Conservation (phyloP, 2,888 invertebrate genomes). For the Acronicta aceris region DNA sequence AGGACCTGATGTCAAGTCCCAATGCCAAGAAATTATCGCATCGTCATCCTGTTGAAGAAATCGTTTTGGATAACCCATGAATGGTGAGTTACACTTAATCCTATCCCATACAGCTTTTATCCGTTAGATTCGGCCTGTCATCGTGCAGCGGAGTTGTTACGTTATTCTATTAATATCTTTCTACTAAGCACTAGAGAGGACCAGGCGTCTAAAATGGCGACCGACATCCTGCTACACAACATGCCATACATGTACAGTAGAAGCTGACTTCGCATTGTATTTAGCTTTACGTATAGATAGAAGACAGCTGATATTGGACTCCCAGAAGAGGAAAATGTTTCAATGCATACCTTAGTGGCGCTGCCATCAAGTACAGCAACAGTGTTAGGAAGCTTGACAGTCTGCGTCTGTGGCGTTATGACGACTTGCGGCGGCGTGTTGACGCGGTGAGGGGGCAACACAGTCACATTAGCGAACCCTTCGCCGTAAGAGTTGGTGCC, state of each 20-base stretch:
- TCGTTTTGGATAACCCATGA: background rate
- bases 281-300: no score
- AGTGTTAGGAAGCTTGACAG: slow-evolving; percentile 96
- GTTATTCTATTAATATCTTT: no score
- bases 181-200: no score
- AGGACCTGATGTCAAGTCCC: slow-evolving; percentile 97
- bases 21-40: slow-evolving; percentile 95
- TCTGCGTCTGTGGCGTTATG: slow-evolving; percentile 95
- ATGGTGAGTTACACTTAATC: no score
- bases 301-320: no score
- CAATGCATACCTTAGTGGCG: slow-evolving; percentile 87
- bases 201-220: no score
- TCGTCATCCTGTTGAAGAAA: slow-evolving; percentile 91
- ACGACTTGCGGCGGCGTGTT: slow-evolving; percentile 96
- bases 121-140: background rate
- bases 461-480: slow-evolving; percentile 96
- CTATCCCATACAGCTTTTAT: no score
- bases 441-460: slow-evolving; percentile 94
- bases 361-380: slow-evolving; percentile 97
- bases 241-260: no score
- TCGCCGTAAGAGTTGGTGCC: slow-evolving; percentile 94
- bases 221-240: no score
- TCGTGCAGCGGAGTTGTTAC: no score
- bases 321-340: background rate
- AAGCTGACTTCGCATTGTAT: no score